Evolutionary conservation across 2,113 vertebrate species (phyloP).

Genomic region (Candoia aspera): DNA sequence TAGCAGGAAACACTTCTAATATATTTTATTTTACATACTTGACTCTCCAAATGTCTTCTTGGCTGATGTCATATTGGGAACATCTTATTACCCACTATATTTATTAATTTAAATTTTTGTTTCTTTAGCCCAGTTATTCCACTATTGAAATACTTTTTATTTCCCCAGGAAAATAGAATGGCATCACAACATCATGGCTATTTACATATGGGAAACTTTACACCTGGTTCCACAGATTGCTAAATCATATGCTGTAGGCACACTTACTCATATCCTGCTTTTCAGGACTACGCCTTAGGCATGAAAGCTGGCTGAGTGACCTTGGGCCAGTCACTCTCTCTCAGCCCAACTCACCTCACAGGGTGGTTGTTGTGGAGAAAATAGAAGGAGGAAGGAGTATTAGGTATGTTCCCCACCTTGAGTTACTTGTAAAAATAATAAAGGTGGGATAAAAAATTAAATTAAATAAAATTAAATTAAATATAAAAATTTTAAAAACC

Average conservation of each 20-base stretch:
- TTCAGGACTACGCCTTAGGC: neutral
- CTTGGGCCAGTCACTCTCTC: too few relatives aligned
- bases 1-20: neutral
- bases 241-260: neutral
- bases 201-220: neutral
- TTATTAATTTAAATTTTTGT: rapidly evolving
- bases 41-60: neutral
- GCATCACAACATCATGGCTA: neutral
- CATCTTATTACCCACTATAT: neutral
- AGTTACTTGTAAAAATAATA: too few relatives aligned
- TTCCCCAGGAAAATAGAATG: neutral
- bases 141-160: conserved; percentile 2
- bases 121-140: neutral
- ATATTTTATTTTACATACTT: neutral
- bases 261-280: neutral
- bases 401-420: too few relatives aligned
- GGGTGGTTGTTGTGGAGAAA: too few relatives aligned
- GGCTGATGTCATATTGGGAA: neutral
- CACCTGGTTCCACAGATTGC: neutral
- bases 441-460: too few relatives aligned
- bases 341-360: too few relatives aligned
- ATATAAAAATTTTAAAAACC: too few relatives aligned
- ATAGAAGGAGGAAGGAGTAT: too few relatives aligned
- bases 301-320: too few relatives aligned
- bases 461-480: too few relatives aligned